Base-by-base conservation (phyloP, 2,888 invertebrate genomes). In the Chalcis sispes region DNA sequence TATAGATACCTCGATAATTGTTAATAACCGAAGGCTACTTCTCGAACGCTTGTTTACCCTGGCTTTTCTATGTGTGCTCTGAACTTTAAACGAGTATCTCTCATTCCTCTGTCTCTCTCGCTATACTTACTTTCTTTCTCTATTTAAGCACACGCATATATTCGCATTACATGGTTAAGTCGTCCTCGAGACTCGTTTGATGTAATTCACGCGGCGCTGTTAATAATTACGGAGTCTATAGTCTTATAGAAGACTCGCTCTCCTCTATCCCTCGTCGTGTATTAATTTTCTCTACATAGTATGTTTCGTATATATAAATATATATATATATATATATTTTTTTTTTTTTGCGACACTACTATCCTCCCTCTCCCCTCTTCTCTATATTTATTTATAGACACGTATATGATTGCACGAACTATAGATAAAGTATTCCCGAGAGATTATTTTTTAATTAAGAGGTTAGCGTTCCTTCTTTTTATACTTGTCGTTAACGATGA, bases 11-110 rank as follows among this genome's bases (percentile, higher is more conserved):
- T 10, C n/a, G 2, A 7, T 4, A 8, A 67, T 73, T 42, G 61
- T 46, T 67, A 73, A 74, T 61, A 52, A 66, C 40, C 73, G 42
- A 73, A 73, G 73, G 66, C 61, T 66, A 36, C 59, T 3, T 52
- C 29, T 29, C 29, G 7, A 36, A 4, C 10, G 4, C 23, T 32
- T 64, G 32, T 72, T 72, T 72, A 56, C 54, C 42, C 42, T 18
- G 27, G 48, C n/a, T 1, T n/a, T 5, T 18, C n/a, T 32, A 50
- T n/a, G 8, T 2, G 4, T n/a, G 36, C 27, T 54, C 2, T 18
- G 20, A 1, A 36, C 36, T 8, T 13, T 13, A 42, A 2, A 1
- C 2, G 29, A 32, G 25, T n/a, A 32, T 15, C n/a, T 23, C 56
- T 29, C n/a, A n/a, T n/a, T 62, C 25, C 36, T 42, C 15, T 42